A percentile compares a stretch with the other conserved stretches of the same genome.
Evolutionary conservation across 2,888 invertebrate species (phyloP).

Genomic region (Salpingus planirostris): DNA sequence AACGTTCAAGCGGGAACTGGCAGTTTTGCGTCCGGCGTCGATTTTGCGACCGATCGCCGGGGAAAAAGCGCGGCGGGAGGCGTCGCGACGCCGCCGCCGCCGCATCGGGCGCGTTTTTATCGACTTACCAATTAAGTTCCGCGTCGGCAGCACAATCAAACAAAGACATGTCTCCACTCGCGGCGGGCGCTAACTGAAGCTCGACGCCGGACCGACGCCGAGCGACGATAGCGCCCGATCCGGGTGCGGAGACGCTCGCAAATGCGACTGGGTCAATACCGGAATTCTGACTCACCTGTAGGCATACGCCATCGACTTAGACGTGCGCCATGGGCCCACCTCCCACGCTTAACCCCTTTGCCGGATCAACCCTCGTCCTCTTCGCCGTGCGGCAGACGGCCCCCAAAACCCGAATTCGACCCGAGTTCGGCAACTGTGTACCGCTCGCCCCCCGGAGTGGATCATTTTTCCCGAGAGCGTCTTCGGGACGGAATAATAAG

Average conservation of each 20-base stretch:
- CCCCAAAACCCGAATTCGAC: too few relatives aligned
- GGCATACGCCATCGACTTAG: conserved; percentile 23
- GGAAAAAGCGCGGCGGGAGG: neutral
- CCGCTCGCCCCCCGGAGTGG: too few relatives aligned
- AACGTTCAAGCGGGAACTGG: too few relatives aligned
- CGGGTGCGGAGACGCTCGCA: conserved; percentile 37
- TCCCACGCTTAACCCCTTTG: conserved; percentile 16
- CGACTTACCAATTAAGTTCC: conserved; percentile 38
- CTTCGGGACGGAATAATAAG: too few relatives aligned
- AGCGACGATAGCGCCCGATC: conserved; percentile 39
- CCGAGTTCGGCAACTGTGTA: too few relatives aligned
- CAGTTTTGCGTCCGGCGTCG: too few relatives aligned
- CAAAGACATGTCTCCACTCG: conserved; percentile 39
- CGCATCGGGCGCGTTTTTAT: conserved; percentile 4
- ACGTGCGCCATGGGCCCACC: conserved; percentile 27
- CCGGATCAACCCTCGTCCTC: too few relatives aligned
- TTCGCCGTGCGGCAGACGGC: too few relatives aligned
- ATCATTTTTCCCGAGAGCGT: too few relatives aligned
- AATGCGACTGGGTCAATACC: conserved; percentile 40
- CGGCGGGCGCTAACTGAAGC: conserved; percentile 39
- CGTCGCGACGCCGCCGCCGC: neutral
- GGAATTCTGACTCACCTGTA: conserved; percentile 31
- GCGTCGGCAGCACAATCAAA: conserved; percentile 32
- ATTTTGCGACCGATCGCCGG: neutral
- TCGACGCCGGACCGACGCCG: conserved; percentile 34